Conservation (phyloP, 2,888 invertebrate species). For the Muscina levida region DNA sequence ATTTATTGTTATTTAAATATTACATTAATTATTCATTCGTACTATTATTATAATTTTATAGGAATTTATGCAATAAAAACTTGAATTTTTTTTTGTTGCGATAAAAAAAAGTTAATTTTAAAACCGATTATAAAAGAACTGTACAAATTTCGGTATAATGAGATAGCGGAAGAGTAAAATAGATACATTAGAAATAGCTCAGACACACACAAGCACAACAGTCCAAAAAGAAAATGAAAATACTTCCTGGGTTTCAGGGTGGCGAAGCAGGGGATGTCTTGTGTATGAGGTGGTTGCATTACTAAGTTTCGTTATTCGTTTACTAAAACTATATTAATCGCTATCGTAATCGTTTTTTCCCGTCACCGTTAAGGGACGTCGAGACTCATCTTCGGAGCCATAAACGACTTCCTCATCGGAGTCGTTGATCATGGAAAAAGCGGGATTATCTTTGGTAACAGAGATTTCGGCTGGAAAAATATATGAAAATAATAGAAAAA, state of each 20-base stretch:
- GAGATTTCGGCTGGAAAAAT: conserved; percentile 85
- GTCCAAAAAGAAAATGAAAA: conserved; percentile 26
- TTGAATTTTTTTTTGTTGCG: conserved; percentile 27
- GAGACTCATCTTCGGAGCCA: conserved; percentile 93
- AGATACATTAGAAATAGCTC: conserved; percentile 9
- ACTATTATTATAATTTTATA: conserved; percentile 40
- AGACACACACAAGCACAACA: conserved; percentile 2
- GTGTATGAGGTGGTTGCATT: conserved; percentile 20
- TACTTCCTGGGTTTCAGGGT: neutral
- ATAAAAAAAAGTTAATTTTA: conserved; percentile 12
- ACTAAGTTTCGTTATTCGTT: neutral
- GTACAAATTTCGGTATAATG: conserved; percentile 44
- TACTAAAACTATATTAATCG: conserved; percentile 80
- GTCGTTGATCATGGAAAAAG: conserved; percentile 98
- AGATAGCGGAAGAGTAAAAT: conserved; percentile 6
- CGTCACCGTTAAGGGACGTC: conserved; percentile 87
- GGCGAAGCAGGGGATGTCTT: conserved; percentile 2
- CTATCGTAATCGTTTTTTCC: conserved; percentile 85
- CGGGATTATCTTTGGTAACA: conserved; percentile 97
- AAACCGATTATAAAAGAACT: conserved; percentile 49
- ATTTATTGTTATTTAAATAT: conserved; percentile 44
- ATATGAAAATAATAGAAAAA: neutral
- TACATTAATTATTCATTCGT: conserved; percentile 24
- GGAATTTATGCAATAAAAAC: conserved; percentile 53
- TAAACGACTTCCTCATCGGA: conserved; percentile 98